Percentiles rank a stretch among this genome's conserved stretches.
Conservation (phyloP, 2,113 vertebrate species). For the Xenopus laevis region DNA sequence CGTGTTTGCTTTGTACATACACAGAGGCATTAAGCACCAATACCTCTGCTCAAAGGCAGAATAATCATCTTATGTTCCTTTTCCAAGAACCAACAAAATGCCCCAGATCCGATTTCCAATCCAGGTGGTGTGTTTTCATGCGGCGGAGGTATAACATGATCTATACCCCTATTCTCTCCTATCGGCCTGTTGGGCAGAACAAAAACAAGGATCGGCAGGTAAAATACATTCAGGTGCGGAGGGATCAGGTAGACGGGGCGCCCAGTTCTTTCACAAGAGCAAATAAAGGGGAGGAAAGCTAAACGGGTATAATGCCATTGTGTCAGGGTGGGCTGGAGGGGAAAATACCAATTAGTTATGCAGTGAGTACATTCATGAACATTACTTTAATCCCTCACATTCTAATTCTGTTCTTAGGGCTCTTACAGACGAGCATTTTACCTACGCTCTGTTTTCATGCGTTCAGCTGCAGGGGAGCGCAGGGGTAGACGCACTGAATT, state of each 20-base stretch:
- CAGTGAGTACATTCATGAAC: slow-evolving; percentile 3
- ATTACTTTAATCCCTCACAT: background rate
- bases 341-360: slow-evolving; percentile 15
- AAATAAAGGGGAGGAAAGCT: slow-evolving; percentile 8
- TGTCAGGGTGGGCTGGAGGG: background rate
- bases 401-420: background rate
- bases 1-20: no score
- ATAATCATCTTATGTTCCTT: slow-evolving; percentile 7
- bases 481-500: no score
- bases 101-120: slow-evolving; percentile 25
- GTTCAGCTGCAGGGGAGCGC: no score
- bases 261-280: background rate
- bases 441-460: no score
- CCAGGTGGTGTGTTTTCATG: slow-evolving; percentile 37
- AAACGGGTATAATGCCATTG: slow-evolving; percentile 1
- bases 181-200: background rate
- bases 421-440: no score
- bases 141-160: slow-evolving; percentile 22
- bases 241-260: slow-evolving; percentile 16
- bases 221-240: slow-evolving; percentile 33
- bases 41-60: background rate
- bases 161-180: slow-evolving; percentile 2
- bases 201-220: background rate
- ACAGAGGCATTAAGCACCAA: no score
- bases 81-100: slow-evolving; percentile 9